Evolutionary conservation across 2,797 vertebrate genomes (phyloP).

Genomic region (Holocentrus rufus): DNA sequence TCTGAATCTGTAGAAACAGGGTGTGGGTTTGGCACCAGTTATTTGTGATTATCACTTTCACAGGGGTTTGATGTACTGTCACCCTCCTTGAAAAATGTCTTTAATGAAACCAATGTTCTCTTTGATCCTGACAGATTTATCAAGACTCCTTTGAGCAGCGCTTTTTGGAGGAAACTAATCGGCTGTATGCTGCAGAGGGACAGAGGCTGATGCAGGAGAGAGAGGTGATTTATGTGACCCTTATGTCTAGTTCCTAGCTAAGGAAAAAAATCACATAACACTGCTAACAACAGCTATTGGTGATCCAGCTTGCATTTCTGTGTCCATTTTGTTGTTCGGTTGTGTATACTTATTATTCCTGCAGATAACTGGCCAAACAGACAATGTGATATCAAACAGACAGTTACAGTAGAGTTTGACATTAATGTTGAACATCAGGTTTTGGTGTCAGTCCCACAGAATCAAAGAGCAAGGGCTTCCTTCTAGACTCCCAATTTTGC

Average conservation of each 20-base stretch:
- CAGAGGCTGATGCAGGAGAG: conserved; percentile 99
- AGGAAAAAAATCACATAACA: neutral
- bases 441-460: no score
- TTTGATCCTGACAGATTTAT: conserved; percentile 87
- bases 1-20: neutral
- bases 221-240: conserved; percentile 87
- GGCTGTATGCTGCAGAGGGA: conserved; percentile 96
- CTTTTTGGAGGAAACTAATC: conserved; percentile 98
- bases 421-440: no score
- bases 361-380: neutral
- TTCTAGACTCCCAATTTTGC: no score
- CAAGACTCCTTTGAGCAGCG: conserved; percentile 98
- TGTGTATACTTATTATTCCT: conserved; percentile 3
- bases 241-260: neutral
- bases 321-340: neutral
- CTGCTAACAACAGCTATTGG: no score
- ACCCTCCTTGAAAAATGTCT: conserved; percentile 49
- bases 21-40: conserved; percentile 5
- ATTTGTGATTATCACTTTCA: conserved; percentile 31
- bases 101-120: conserved; percentile 58
- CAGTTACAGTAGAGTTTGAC: neutral
- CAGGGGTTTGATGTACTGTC: conserved; percentile 36
- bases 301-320: neutral
- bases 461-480: no score
- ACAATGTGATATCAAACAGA: neutral